Conservation (phyloP, 2,888 invertebrate species). For the Shargacucullia verbasci region DNA sequence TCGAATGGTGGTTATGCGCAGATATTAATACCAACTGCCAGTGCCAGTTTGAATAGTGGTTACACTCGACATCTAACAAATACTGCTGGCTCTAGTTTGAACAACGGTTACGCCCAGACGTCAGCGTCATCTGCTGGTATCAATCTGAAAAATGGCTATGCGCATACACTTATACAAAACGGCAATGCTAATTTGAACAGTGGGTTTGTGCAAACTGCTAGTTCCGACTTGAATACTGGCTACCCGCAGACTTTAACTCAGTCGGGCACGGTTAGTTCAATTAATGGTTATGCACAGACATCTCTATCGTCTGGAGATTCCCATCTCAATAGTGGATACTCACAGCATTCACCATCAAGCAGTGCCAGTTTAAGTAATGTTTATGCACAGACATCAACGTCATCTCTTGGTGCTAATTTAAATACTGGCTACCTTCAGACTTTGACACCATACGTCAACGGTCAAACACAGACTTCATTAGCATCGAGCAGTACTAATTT, state of each 20-base stretch:
- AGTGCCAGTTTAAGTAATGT: not conserved
- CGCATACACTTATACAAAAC: not conserved
- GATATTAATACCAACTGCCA: not conserved
- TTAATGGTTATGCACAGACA: not conserved
- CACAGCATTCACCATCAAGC: not conserved
- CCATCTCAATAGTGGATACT: too few relatives aligned
- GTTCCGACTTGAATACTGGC: slow-evolving; percentile 5
- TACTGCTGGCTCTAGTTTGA: slow-evolving; percentile 9
- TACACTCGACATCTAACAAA: not conserved
- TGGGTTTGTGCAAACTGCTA: slow-evolving; percentile 3
- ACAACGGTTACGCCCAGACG: slow-evolving; percentile 11
- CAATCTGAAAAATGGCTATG: slow-evolving; percentile 5
- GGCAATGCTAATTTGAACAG: slow-evolving; percentile 2
- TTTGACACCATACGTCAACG: not conserved
- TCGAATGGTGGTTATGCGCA: slow-evolving; percentile 9
- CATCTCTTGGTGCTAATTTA: slow-evolving; percentile 1
- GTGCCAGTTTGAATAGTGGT: slow-evolving; percentile 6
- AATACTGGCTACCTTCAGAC: slow-evolving; percentile 11
- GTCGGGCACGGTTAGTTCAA: not conserved
- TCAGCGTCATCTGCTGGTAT: not conserved
- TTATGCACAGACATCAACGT: not conserved
- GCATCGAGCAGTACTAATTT: slow-evolving; percentile 5
- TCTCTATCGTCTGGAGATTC: too few relatives aligned
- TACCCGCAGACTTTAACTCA: not conserved
- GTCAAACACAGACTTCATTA: slow-evolving; percentile 5